Evolutionary conservation across 2,888 invertebrate genomes (phyloP).

Genomic region (Acanthacorydalis orientalis): DNA sequence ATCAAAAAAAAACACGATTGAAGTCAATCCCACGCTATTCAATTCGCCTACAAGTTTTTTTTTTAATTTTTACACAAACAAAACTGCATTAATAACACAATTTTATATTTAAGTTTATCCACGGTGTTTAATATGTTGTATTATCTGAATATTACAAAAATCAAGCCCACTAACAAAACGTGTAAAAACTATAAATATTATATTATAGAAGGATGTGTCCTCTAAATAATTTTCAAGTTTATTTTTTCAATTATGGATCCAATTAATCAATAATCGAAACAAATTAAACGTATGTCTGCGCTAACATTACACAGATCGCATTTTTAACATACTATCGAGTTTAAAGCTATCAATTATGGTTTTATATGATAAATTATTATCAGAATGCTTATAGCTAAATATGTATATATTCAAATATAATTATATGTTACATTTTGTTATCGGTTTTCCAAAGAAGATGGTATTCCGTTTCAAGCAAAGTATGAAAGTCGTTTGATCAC

Average conservation of each 20-base stretch:
- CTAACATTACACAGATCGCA: background rate
- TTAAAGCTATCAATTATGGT: constrained; percentile 3
- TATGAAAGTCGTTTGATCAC: background rate
- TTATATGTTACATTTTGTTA: background rate
- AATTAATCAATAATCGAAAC: background rate
- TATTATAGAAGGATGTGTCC: background rate
- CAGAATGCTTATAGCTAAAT: constrained; percentile 2
- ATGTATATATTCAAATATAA: constrained; percentile 2
- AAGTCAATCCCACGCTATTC: too few relatives aligned
- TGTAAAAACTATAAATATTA: background rate
- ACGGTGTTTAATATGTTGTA: too few relatives aligned
- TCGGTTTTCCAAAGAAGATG: background rate
- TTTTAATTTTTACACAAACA: too few relatives aligned
- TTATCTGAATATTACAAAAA: background rate
- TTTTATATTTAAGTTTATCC: too few relatives aligned
- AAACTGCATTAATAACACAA: too few relatives aligned
- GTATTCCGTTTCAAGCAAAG: background rate
- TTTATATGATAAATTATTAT: constrained; percentile 2
- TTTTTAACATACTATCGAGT: constrained; percentile 2
- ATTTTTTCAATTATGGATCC: too few relatives aligned
- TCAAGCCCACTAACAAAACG: too few relatives aligned
- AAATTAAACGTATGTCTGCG: background rate
- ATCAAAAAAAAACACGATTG: too few relatives aligned
- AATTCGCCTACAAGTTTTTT: too few relatives aligned
- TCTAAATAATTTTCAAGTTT: background rate